Conservation (phyloP, 2,888 invertebrate genomes). For the Drosophila trichaetosa region DNA sequence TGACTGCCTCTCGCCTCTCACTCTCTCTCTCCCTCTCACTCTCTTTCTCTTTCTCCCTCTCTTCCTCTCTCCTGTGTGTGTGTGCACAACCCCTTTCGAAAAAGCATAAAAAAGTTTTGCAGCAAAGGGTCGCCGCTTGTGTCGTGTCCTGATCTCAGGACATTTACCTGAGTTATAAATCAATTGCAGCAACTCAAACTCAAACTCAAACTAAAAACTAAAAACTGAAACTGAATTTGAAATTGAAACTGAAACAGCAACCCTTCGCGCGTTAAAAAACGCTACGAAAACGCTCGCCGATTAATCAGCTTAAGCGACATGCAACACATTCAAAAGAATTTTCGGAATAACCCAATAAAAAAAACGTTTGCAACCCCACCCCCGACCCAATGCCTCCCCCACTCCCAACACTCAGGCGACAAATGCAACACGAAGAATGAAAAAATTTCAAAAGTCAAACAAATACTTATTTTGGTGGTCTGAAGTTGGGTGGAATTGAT, state of each 20-base stretch:
- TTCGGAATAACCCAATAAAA: slow-evolving; percentile 7
- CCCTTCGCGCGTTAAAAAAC: slow-evolving; percentile 39
- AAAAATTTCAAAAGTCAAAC: slow-evolving; percentile 37
- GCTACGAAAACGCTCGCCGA: slow-evolving; percentile 33
- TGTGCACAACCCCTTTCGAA: slow-evolving; percentile 68
- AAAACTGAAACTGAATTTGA: neutral
- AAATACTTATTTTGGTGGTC: slow-evolving; percentile 27
- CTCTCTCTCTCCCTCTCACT: neutral
- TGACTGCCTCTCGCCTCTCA: neutral
- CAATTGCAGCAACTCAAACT: slow-evolving; percentile 57
- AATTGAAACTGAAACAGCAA: slow-evolving; percentile 1
- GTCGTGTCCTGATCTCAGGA: slow-evolving; percentile 77
- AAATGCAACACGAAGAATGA: slow-evolving; percentile 12
- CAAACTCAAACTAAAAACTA: neutral
- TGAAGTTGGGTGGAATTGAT: slow-evolving; percentile 28
- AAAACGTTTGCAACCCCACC: neutral
- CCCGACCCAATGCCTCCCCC: neutral
- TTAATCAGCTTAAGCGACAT: slow-evolving; percentile 34
- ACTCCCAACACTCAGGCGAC: slow-evolving; percentile 16
- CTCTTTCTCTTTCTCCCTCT: neutral
- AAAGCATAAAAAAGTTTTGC: slow-evolving; percentile 42
- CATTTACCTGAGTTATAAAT: slow-evolving; percentile 77
- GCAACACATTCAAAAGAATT: slow-evolving; percentile 1
- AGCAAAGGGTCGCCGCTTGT: slow-evolving; percentile 53
- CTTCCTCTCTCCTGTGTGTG: slow-evolving; percentile 23